phyloP scores from a whole-genome alignment of 2,888 invertebrate genomes.

The Belgica antarctica region DNA sequence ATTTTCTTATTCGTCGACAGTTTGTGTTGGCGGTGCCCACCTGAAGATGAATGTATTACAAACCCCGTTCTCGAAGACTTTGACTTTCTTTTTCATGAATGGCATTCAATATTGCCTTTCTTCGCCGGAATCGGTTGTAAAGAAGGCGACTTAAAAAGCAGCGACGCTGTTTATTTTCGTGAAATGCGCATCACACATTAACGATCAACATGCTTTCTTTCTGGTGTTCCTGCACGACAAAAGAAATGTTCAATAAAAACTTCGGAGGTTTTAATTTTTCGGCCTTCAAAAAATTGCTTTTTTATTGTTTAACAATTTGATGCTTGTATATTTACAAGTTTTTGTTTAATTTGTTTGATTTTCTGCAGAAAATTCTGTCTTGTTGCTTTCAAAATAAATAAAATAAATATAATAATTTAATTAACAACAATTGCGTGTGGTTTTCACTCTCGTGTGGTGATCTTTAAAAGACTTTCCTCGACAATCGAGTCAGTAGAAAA shows the following conservation, averaged over 20 bases:
- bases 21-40: not conserved
- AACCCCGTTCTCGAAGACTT: constrained; percentile 31
- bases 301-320: constrained; percentile 21
- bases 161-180: too few relatives aligned
- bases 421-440: constrained; percentile 30
- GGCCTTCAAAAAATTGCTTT: constrained; percentile 11
- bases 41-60: constrained; percentile 1
- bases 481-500: not conserved
- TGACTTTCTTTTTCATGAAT: constrained; percentile 43
- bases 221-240: not conserved
- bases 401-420: constrained; percentile 43
- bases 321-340: constrained; percentile 39
- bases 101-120: constrained; percentile 24
- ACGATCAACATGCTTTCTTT: constrained; percentile 12
- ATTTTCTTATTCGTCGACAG: not conserved
- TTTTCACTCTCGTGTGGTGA: constrained; percentile 31
- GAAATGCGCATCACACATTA: too few relatives aligned
- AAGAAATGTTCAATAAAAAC: not conserved
- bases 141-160: too few relatives aligned
- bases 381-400: constrained; percentile 35
- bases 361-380: constrained; percentile 27
- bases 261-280: not conserved
- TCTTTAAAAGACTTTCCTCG: constrained; percentile 35
- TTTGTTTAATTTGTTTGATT: constrained; percentile 26
- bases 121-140: too few relatives aligned